Evolutionary conservation across 2,888 invertebrate genomes (phyloP).

Genomic region (Pseudococcus longispinus): DNA sequence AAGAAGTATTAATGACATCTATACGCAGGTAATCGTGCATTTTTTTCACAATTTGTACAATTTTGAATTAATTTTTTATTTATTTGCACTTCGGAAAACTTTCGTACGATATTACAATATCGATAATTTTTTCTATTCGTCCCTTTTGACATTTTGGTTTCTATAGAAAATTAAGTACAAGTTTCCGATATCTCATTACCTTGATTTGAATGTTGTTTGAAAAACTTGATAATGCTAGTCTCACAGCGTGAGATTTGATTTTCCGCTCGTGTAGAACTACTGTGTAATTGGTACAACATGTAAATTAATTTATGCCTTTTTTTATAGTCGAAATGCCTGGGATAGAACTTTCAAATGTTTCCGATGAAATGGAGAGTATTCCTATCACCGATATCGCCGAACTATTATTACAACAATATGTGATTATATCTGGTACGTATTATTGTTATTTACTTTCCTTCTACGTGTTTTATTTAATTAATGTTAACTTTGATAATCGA

Average conservation of each 20-base stretch:
- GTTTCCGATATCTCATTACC: not conserved
- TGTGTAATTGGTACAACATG: not conserved
- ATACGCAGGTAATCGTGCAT: not conserved
- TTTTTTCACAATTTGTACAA: not conserved
- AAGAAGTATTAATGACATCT: not conserved
- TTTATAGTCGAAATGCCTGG: slow-evolving; percentile 38
- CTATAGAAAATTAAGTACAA: not conserved
- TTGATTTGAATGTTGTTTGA: slow-evolving; percentile 24
- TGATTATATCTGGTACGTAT: slow-evolving; percentile 78
- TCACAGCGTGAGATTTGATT: slow-evolving; percentile 28
- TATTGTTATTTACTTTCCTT: slow-evolving; percentile 4
- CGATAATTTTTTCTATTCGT: not conserved
- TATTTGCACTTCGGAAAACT: too few relatives aligned
- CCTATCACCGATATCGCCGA: slow-evolving; percentile 82
- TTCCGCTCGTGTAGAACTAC: not conserved
- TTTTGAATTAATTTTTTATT: not conserved
- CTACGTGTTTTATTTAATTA: not conserved
- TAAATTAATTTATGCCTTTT: not conserved
- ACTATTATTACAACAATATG: slow-evolving; percentile 85
- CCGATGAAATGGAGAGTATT: slow-evolving; percentile 47
- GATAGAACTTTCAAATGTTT: not conserved
- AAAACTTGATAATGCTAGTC: slow-evolving; percentile 3
- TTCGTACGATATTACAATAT: not conserved
- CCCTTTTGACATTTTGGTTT: not conserved
- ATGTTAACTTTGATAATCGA: slow-evolving; percentile 11